These are phyloP conservation scores for Blastobasis adustella DNA, from an alignment of 2,888 invertebrate genomes.

Conservation along the genomic window DNA sequence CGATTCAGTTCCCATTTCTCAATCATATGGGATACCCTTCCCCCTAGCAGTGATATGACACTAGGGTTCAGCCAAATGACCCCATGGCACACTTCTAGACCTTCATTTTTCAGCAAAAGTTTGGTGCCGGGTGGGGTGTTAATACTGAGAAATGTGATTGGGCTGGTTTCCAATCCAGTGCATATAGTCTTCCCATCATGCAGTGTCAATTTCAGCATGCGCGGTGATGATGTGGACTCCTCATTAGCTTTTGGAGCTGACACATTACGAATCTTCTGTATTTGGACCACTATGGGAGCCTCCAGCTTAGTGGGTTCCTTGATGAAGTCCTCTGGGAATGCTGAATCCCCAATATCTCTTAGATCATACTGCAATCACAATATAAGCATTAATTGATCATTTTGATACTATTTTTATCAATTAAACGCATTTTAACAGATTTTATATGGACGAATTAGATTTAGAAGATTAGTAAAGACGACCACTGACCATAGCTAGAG, in stretches of 20 bases:
- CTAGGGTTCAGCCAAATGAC: slow-evolving; percentile 81
- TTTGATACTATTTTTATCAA: too few species aligned
- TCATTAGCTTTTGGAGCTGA: slow-evolving; percentile 94
- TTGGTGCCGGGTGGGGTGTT: slow-evolving; percentile 95
- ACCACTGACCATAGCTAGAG: not conserved
- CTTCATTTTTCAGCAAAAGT: slow-evolving; percentile 68
- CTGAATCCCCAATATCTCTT: slow-evolving; percentile 85
- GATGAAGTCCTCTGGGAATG: slow-evolving; percentile 80
- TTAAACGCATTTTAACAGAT: too few species aligned
- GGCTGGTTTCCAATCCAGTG: slow-evolving; percentile 85
- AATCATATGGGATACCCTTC: slow-evolving; percentile 85
- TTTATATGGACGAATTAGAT: too few species aligned
- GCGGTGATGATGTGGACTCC: slow-evolving; percentile 86
- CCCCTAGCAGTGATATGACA: slow-evolving; percentile 85
- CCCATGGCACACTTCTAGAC: slow-evolving; percentile 78
- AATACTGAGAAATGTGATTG: slow-evolving; percentile 80
- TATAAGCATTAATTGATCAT: too few species aligned
- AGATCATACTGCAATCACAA: slow-evolving; percentile 79
- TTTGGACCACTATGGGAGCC: slow-evolving; percentile 85
- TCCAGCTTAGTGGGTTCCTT: slow-evolving; percentile 72
- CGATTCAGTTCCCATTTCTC: slow-evolving; percentile 91
- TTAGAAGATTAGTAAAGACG: not conserved
- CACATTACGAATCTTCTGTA: slow-evolving; percentile 90
- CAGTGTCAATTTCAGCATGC: slow-evolving; percentile 87
- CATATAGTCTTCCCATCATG: slow-evolving; percentile 89